phyloP scores from a whole-genome alignment of 1,140 invertebrate species.

The Pararge aegeria region DNA sequence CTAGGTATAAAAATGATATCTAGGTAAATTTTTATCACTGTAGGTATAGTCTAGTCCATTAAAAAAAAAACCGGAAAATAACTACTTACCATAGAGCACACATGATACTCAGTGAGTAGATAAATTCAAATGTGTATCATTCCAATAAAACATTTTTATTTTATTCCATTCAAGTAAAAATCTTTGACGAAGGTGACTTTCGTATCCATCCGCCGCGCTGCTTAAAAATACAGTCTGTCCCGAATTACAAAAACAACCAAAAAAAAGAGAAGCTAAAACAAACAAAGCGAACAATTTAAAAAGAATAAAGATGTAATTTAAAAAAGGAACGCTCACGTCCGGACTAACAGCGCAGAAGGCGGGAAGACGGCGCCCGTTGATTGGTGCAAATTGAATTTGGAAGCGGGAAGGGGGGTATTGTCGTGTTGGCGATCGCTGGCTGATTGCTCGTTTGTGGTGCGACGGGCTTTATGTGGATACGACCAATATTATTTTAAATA shows the following conservation, averaged over 20 bases:
- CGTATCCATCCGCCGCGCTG: not conserved
- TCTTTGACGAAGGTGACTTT: too few relatives aligned
- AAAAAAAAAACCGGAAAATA: too few relatives aligned
- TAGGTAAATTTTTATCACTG: too few relatives aligned
- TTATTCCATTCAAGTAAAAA: too few relatives aligned
- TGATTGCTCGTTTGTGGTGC: slow-evolving; percentile 76
- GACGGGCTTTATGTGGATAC: slow-evolving; percentile 45
- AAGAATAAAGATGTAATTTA: slow-evolving; percentile 37
- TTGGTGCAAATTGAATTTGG: slow-evolving; percentile 79
- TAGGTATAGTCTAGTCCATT: too few relatives aligned
- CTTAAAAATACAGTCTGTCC: not conserved
- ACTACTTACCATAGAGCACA: too few relatives aligned
- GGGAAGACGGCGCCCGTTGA: slow-evolving; percentile 73
- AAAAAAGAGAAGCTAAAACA: slow-evolving; percentile 31
- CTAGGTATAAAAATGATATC: too few relatives aligned
- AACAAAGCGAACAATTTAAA: slow-evolving; percentile 35
- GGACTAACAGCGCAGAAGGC: slow-evolving; percentile 57
- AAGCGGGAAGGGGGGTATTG: slow-evolving; percentile 64
- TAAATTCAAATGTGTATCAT: too few relatives aligned
- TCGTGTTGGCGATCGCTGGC: slow-evolving; percentile 75
- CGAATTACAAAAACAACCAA: slow-evolving; percentile 27
- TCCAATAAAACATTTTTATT: too few relatives aligned
- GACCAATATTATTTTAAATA: not conserved
- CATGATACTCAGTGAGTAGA: too few relatives aligned
- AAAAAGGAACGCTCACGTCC: slow-evolving; percentile 56